Evolutionary conservation across 2,888 invertebrate species (phyloP).

Genomic region (Pachydiplax longipennis): DNA sequence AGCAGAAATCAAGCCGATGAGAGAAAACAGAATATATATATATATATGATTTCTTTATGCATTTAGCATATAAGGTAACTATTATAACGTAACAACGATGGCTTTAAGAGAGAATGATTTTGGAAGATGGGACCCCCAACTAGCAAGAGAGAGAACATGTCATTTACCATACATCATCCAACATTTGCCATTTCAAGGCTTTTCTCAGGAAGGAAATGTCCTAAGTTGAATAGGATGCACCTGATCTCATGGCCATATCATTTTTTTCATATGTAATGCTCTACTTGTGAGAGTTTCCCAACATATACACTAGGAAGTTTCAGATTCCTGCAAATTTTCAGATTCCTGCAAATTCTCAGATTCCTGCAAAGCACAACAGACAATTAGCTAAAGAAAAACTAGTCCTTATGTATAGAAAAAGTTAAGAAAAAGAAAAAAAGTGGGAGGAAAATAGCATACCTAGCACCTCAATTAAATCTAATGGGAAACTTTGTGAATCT

Average conservation of each 20-base stretch:
- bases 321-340: conserved; percentile 38
- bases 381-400: background rate
- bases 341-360: background rate
- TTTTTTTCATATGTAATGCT: background rate
- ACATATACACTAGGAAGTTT: conserved; percentile 46
- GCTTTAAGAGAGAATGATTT: conserved; percentile 23
- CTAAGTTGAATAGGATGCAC: conserved; percentile 28
- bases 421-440: too few relatives aligned
- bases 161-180: conserved; percentile 42
- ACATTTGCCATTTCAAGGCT: conserved; percentile 14
- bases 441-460: too few relatives aligned
- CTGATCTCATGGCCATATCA: conserved; percentile 1
- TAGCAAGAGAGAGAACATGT: conserved; percentile 24
- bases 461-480: too few relatives aligned
- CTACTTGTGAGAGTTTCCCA: conserved; percentile 33
- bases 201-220: conserved; percentile 21
- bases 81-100: conserved; percentile 5
- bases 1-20: conserved; percentile 2
- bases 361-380: conserved; percentile 40
- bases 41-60: background rate
- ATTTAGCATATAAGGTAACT: conserved; percentile 19
- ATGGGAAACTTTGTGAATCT: too few relatives aligned
- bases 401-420: background rate
- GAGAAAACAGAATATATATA: background rate
- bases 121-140: conserved; percentile 12